These are phyloP conservation scores for Balanococcus diminutus DNA, from an alignment of 2,888 invertebrate genomes.

Conservation along the genomic window DNA sequence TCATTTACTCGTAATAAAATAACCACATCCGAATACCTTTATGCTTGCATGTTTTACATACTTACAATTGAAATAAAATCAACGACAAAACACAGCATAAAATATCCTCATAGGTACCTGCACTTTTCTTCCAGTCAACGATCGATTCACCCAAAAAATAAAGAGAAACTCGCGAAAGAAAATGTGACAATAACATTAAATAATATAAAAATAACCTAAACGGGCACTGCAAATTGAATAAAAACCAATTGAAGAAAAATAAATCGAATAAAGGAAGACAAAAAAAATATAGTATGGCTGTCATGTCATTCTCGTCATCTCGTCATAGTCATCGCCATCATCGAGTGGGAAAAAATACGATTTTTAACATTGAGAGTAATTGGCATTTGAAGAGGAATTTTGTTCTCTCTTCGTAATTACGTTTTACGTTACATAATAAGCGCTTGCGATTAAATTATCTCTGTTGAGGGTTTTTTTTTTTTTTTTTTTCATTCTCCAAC, in stretches of 20 bases:
- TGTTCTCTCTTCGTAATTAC: not conserved
- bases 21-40: no score
- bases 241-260: not conserved
- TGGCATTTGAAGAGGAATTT: not conserved
- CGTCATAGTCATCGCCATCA: not conserved
- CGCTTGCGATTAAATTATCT: not conserved
- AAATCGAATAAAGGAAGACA: slow-evolving; percentile 1
- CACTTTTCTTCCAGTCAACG: not conserved
- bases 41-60: no score
- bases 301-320: no score
- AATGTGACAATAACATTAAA: slow-evolving; percentile 11
- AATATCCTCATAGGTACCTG: not conserved
- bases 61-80: no score
- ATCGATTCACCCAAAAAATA: not conserved
- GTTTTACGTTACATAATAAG: slow-evolving; percentile 2
- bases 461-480: no score
- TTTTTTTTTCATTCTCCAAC: not conserved
- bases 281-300: not conserved
- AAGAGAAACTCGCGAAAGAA: not conserved
- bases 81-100: no score
- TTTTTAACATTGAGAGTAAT: not conserved
- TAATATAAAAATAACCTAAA: slow-evolving; percentile 22
- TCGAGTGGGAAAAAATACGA: not conserved
- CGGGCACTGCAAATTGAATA: not conserved
- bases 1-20: no score